These are phyloP conservation scores for Pavo muticus DNA, from an alignment of 2,113 vertebrate species.

Conservation along the genomic window DNA sequence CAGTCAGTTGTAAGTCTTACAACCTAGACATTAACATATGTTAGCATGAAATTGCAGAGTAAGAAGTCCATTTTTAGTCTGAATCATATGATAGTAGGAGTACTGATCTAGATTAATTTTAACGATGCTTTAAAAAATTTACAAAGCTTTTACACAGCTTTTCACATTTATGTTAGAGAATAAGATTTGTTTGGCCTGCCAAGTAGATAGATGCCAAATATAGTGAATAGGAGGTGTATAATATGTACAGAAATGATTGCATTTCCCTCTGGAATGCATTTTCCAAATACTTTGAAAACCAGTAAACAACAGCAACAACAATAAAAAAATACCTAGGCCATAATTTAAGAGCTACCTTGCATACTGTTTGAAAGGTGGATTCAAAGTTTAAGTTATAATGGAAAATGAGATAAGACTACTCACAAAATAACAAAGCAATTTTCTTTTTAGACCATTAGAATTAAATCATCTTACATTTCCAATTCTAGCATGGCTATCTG, in stretches of 20 bases:
- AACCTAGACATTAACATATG: background rate
- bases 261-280: background rate
- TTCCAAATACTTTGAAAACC: background rate
- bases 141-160: slow-evolving; percentile 39
- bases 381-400: background rate
- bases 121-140: slow-evolving; percentile 62
- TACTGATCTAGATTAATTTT: slow-evolving; percentile 34
- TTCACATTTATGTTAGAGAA: background rate
- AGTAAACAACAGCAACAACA: background rate
- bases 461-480: background rate
- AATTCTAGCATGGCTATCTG: background rate
- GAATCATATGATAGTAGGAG: background rate
- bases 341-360: background rate
- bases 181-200: slow-evolving; percentile 44
- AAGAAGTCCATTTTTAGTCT: slow-evolving; percentile 9
- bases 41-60: slow-evolving; percentile 16
- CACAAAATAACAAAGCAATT: background rate
- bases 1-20: background rate
- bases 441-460: background rate
- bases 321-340: background rate
- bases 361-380: background rate
- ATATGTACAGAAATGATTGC: background rate
- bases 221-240: background rate
- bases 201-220: slow-evolving; percentile 38
- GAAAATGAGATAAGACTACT: background rate